Evolutionary conservation across 2,797 vertebrate genomes (phyloP).

Genomic region (Loriculus beryllinus): DNA sequence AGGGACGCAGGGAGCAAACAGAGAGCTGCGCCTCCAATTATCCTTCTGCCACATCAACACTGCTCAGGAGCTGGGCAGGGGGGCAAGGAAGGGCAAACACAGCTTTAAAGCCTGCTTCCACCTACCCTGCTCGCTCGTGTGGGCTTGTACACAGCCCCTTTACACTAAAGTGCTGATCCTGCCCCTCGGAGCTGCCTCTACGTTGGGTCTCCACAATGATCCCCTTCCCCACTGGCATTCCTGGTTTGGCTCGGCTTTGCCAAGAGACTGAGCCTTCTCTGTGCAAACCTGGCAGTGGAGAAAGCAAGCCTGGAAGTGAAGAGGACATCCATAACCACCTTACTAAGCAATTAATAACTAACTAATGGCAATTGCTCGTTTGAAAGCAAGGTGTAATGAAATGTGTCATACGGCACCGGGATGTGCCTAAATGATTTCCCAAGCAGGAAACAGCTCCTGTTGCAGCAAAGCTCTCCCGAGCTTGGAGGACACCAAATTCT

Average conservation of each 20-base stretch:
- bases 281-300: background rate
- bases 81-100: background rate
- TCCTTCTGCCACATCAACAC: background rate
- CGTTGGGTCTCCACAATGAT: background rate
- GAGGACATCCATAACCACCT: constrained; percentile 26
- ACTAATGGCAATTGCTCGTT: constrained; percentile 61
- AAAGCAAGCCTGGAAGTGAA: constrained; percentile 19
- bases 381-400: constrained; percentile 61
- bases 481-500: constrained; percentile 59
- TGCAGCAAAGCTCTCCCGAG: constrained; percentile 18
- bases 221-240: fast-evolving
- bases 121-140: fast-evolving
- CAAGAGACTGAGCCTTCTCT: background rate
- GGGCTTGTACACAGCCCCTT: background rate
- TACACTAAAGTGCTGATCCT: background rate
- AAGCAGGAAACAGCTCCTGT: background rate
- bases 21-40: background rate
- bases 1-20: background rate
- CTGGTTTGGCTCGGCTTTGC: fast-evolving
- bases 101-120: background rate
- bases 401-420: constrained; percentile 51
- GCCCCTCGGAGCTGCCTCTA: background rate
- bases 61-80: background rate
- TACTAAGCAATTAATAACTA: constrained; percentile 71
- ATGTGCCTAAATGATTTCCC: constrained; percentile 59